Percentiles rank a stretch among this genome's conserved stretches.
Conservation (phyloP, 2,888 invertebrate genomes). For the Helicoverpa assulta region DNA sequence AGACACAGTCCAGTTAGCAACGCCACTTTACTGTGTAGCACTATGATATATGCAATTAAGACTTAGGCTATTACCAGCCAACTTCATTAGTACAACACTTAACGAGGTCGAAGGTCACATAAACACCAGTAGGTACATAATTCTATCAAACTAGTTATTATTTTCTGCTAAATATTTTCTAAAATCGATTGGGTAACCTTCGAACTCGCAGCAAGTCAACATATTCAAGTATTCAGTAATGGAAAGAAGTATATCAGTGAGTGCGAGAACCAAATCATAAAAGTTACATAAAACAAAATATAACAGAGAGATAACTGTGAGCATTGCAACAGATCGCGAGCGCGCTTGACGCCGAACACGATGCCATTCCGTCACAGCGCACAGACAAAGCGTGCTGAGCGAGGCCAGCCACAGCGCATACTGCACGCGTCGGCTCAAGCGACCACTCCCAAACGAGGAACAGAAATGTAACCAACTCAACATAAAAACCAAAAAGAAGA, state of each 20-base stretch:
- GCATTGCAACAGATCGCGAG: constrained; percentile 60
- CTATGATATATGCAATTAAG: constrained; percentile 10
- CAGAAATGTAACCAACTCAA: constrained; percentile 52
- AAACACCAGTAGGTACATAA: too few species aligned
- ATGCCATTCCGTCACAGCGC: constrained; percentile 6
- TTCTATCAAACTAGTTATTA: too few species aligned
- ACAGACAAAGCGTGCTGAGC: constrained; percentile 36
- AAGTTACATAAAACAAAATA: constrained; percentile 62
- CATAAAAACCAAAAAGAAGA: constrained; percentile 74
- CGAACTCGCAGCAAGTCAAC: constrained; percentile 69
- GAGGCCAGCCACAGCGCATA: constrained; percentile 35
- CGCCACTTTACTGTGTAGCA: constrained; percentile 8
- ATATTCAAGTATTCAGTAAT: constrained; percentile 62
- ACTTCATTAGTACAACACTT: constrained; percentile 21
- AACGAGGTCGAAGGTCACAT: constrained; percentile 37
- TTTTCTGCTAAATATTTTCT: neutral
- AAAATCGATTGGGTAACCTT: constrained; percentile 50
- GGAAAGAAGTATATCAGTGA: constrained; percentile 68
- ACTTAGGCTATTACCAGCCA: constrained; percentile 21
- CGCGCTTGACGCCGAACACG: constrained; percentile 60
- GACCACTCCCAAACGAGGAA: constrained; percentile 47
- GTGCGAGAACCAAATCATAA: constrained; percentile 67
- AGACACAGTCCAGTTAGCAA: constrained; percentile 31
- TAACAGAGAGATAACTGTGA: constrained; percentile 61
- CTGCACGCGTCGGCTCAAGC: constrained; percentile 47